Base-by-base conservation (phyloP, 2,113 vertebrate species). In the Dryoscopus gambensis region DNA sequence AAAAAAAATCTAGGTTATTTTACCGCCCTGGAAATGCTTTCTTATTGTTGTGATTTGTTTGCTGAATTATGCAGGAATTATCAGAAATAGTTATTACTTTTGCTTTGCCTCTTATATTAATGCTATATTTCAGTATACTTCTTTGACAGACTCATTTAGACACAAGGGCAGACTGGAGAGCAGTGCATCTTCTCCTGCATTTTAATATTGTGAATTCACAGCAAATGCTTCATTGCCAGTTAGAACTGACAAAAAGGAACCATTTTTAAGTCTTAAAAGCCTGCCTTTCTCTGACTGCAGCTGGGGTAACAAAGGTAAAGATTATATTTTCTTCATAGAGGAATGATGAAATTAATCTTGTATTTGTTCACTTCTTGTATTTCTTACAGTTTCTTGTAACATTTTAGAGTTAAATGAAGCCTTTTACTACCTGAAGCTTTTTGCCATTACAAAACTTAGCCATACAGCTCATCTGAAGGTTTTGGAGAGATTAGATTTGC, bases 121-220 rank as follows among this genome's bases (percentile, higher is more conserved):
- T 50, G 63, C 74, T 62, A 50, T 94, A 95, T 96, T 94, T 96
- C 89, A 96, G 37, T 84, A 57, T 47, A 64, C 28, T 73, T 78
- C 56, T 92, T 75, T 91, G 91, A 79, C 70, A 76, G 78, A 27
- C 37, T 87, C 46, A 87, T 92, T 85, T 81, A 82, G 49, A 68
- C 49, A 62, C 27, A 46, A 82, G n/a, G 37, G 30, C 25, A 83
- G 42, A 33, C 37, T 79, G 40, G n/a, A 87, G 39, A 96, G 19
- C 13, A 64, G 30, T 39, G 24, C 44, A 31, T 77, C 68, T 95
- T 81, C 59, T 92, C 33, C 75, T 56, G 62, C 35, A 64, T 90
- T 91, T 93, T 89, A 91, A 79, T 65, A 30, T 27, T 47, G 11
- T 71, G 46, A 68, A 49, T 79, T 20, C 13, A 16, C 24, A 65